These are phyloP conservation scores for Anableps anableps DNA, from an alignment of 2,797 vertebrate genomes.

Conservation along the genomic window DNA sequence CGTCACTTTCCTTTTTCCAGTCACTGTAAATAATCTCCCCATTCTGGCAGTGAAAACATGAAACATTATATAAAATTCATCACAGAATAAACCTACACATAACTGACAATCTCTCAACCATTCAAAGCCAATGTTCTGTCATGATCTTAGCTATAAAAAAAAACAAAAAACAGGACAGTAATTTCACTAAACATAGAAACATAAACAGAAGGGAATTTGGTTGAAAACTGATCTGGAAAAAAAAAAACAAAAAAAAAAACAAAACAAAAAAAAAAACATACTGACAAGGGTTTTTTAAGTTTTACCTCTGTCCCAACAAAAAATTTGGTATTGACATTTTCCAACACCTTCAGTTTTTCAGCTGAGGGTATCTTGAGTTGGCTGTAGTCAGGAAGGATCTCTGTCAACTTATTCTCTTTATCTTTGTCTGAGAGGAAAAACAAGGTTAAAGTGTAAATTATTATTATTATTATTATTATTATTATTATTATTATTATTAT, in stretches of 20 bases:
- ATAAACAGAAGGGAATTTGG: not conserved
- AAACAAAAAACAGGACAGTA: not conserved
- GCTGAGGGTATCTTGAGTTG: conserved; percentile 71
- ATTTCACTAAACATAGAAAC: not conserved
- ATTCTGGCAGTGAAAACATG: conserved; percentile 77
- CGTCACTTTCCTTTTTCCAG: conserved; percentile 88
- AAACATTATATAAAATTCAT: conserved; percentile 1
- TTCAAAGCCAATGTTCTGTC: not conserved
- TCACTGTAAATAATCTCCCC: conserved; percentile 90
- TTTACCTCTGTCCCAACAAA: conserved; percentile 90
- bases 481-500: no score
- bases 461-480: no score
- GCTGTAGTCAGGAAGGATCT: conserved; percentile 65
- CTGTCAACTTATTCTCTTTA: conserved; percentile 10
- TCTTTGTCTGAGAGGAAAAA: conserved; percentile 66
- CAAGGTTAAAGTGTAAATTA: conserved; percentile 10
- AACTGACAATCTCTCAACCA: not conserved
- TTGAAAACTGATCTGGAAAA: not conserved
- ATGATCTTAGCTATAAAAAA: not conserved
- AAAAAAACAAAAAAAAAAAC: not conserved
- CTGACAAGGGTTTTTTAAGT: not conserved
- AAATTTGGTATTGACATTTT: conserved; percentile 84
- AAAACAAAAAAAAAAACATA: not conserved
- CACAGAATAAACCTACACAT: conserved; percentile 5
- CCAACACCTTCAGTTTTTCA: conserved; percentile 71